Evolutionary conservation across 2,888 invertebrate genomes (phyloP), one percentile per base, ranked within the genome.

Genomic region (Lepidocyrtinus sp.): DNA sequence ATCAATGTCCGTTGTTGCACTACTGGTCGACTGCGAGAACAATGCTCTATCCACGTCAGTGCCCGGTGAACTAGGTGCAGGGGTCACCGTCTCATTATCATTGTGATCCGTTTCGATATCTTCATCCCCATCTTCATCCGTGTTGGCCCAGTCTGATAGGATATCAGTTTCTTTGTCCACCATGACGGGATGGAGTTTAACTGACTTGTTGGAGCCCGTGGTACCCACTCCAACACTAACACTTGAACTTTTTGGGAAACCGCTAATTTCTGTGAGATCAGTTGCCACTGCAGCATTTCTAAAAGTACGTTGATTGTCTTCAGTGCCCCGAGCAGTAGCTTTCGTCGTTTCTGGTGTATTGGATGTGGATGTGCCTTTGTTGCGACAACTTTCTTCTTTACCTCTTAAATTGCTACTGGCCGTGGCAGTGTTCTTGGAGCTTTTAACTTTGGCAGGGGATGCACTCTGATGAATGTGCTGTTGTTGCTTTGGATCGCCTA

Each of bases 101-200:
- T 50, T 46, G 22, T 65, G 71, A 65, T 83, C 83, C 15, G 76
- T 81, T 61, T 84, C 84, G 9, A 77, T 67, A 27, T 82, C 80
- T 61, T 80, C 81, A 64, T 84, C 84, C 12, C 75, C 83, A 25
- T 86, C 85, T 19, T 84, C 83, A 59, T 84, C 85, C 1, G 84
- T 85, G 19, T 83, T 81, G 24, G 83, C 82, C 86, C 86, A 86
- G 72, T 86, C 86, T 61, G 85, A 85, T 9, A 86, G 73, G 65
- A 86, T 86, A 55, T 86, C 86, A 9, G 84, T 84, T 61, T 84
- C 82, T 74, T 84, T 84, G 64, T 84, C 84, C 22, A 84, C 81
- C 84, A 82, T 82, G 17, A 73, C 70, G 19, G 75, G 71, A 36
- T 50, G 67, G 2, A 55, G n/a, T 45, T 72, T 72, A 1, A 50